phyloP scores from a whole-genome alignment of 2,888 invertebrate genomes.

The Pachycephus smyrnensis region DNA sequence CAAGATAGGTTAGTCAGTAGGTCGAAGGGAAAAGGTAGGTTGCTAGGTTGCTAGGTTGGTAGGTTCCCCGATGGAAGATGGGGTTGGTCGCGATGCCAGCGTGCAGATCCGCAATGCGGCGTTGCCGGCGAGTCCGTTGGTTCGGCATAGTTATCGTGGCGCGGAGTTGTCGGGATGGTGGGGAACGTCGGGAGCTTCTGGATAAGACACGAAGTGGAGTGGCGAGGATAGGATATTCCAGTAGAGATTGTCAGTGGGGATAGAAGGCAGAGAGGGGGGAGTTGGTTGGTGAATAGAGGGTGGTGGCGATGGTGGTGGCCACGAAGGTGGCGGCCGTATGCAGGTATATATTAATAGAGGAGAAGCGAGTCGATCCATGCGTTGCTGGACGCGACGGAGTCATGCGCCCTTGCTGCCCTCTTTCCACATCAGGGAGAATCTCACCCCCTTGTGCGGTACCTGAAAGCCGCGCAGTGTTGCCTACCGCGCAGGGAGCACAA shows the following conservation, averaged over 20 bases:
- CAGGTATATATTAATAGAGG: slow-evolving; percentile 39
- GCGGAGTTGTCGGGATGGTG: not conserved
- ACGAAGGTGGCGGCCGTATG: slow-evolving; percentile 25
- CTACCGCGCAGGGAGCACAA: slow-evolving; percentile 57
- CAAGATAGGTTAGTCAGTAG: not conserved
- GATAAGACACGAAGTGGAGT: not conserved
- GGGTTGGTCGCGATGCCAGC: slow-evolving; percentile 57
- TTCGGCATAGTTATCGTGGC: slow-evolving; percentile 40
- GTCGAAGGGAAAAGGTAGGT: slow-evolving; percentile 20
- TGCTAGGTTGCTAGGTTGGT: slow-evolving; percentile 29
- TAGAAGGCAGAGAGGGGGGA: slow-evolving; percentile 10
- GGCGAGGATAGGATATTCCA: not conserved
- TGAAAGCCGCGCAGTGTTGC: slow-evolving; percentile 52
- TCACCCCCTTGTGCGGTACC: slow-evolving; percentile 31
- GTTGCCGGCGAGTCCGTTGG: slow-evolving; percentile 58
- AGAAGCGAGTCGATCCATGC: slow-evolving; percentile 57
- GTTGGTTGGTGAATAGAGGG: not conserved
- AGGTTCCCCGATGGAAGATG: slow-evolving; percentile 27
- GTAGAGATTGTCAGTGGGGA: not conserved
- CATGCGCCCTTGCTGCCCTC: slow-evolving; percentile 53
- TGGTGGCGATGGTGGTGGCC: slow-evolving; percentile 12
- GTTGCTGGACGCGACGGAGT: slow-evolving; percentile 53
- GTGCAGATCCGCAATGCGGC: slow-evolving; percentile 66
- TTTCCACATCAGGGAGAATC: slow-evolving; percentile 21
- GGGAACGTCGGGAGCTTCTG: not conserved